phyloP scores from a whole-genome alignment of 2,888 invertebrate species.

The Napeogenes sylphis region DNA sequence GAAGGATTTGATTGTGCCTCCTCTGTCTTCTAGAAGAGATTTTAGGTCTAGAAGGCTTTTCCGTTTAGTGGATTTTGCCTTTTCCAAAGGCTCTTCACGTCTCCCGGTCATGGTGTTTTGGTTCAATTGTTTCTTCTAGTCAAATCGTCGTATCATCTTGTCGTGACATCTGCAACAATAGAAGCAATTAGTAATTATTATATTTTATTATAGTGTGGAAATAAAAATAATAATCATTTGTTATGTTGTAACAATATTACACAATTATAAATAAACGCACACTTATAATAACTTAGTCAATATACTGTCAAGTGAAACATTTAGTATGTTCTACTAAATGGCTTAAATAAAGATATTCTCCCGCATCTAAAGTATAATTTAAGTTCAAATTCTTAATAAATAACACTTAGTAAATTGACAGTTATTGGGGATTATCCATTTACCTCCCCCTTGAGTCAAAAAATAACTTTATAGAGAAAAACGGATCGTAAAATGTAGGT shows the following conservation, averaged over 20 bases:
- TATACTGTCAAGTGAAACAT: no score
- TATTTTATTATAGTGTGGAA: conserved; percentile 6
- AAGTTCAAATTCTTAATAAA: conserved; percentile 26
- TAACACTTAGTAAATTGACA: conserved; percentile 30
- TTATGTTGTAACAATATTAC: no score
- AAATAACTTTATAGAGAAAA: conserved; percentile 47
- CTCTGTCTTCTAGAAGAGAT: conserved; percentile 71
- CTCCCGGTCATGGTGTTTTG: conserved; percentile 50
- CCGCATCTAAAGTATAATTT: conserved; percentile 5
- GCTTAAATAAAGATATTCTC: no score
- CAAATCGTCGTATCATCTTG: conserved; percentile 64
- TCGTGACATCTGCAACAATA: conserved; percentile 66
- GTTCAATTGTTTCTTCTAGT: conserved; percentile 43
- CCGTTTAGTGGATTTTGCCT: conserved; percentile 53
- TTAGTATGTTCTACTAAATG: no score
- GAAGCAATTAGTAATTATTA: conserved; percentile 21
- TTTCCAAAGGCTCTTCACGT: conserved; percentile 51
- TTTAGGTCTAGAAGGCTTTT: conserved; percentile 65
- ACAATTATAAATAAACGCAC: no score
- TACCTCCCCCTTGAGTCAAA: conserved; percentile 30
- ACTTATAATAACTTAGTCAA: no score
- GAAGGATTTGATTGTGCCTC: conserved; percentile 44
- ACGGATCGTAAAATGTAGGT: conserved; percentile 19
- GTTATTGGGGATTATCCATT: conserved; percentile 28
- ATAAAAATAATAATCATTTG: not conserved